Percentiles rank a stretch among this genome's conserved stretches.
Conservation (phyloP, 1,140 invertebrate species). For the Lepidurus packardi region DNA sequence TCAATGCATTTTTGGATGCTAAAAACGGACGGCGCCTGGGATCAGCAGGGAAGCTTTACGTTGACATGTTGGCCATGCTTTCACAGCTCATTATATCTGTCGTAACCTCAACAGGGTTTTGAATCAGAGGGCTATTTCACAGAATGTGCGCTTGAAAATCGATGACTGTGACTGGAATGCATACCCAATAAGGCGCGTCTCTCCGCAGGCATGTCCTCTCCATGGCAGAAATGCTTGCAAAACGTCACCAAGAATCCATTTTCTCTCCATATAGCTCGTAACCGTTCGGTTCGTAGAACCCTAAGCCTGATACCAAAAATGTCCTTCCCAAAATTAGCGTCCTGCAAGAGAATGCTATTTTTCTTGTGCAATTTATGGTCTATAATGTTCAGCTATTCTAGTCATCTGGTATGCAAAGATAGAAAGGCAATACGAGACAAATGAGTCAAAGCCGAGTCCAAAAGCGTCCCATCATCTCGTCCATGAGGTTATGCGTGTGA, state of each 20-base stretch:
- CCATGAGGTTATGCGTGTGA: not conserved
- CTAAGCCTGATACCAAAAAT: no score
- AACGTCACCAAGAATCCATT: no score
- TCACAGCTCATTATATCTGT: conserved; percentile 19
- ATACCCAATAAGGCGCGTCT: conserved; percentile 1
- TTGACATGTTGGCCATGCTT: not conserved
- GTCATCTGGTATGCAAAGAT: not conserved
- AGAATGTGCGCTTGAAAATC: not conserved
- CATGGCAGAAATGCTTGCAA: not conserved
- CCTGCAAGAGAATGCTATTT: not conserved
- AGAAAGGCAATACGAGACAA: not conserved
- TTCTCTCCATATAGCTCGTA: no score
- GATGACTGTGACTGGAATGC: not conserved
- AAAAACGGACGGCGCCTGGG: not conserved
- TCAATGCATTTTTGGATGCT: not conserved
- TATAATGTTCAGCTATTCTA: not conserved
- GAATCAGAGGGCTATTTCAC: conserved; percentile 10
- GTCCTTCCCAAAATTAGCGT: no score
- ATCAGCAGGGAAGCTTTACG: conserved; percentile 13
- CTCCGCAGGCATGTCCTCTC: not conserved
- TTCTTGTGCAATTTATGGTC: not conserved
- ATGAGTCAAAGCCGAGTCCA: not conserved
- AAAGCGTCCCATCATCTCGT: conserved; percentile 1
- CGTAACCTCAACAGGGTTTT: not conserved
- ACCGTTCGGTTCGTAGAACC: no score